Conservation (phyloP, 2,888 invertebrate genomes). For the Leptothorax acervorum region DNA sequence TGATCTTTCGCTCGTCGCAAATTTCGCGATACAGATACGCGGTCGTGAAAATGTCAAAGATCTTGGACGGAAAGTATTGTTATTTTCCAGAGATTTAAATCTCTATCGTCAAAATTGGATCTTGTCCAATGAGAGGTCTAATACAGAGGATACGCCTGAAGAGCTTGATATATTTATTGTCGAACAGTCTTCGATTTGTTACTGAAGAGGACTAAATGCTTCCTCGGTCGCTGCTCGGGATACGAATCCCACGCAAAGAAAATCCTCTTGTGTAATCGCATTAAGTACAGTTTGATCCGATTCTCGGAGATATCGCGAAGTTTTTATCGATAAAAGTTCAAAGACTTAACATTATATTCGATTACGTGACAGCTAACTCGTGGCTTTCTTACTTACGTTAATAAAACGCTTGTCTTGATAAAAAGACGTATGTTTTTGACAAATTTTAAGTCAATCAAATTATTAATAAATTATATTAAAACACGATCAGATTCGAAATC, state of each 20-base stretch:
- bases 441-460: neutral
- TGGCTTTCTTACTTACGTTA: neutral
- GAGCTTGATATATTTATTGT: slow-evolving; percentile 9
- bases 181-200: slow-evolving; percentile 13
- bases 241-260: slow-evolving; percentile 14
- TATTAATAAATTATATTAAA: slow-evolving; percentile 1
- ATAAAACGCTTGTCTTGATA: neutral
- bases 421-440: slow-evolving; percentile 1
- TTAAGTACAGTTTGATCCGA: slow-evolving; percentile 17
- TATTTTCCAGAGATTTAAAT: slow-evolving; percentile 41
- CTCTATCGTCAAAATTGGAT: slow-evolving; percentile 1
- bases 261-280: slow-evolving; percentile 31
- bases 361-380: slow-evolving; percentile 1
- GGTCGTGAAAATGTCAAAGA: slow-evolving; percentile 29
- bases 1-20: slow-evolving; percentile 22
- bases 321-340: slow-evolving; percentile 20
- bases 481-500: neutral
- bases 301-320: slow-evolving; percentile 10
- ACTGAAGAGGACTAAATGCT: neutral
- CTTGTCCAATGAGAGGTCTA: neutral
- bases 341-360: slow-evolving; percentile 16
- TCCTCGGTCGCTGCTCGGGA: neutral
- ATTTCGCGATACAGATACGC: slow-evolving; percentile 1
- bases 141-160: neutral
- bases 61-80: neutral